These are phyloP conservation scores for Macquaria ambigua DNA, from an alignment of 2,113 vertebrate genomes.

Conservation along the genomic window DNA sequence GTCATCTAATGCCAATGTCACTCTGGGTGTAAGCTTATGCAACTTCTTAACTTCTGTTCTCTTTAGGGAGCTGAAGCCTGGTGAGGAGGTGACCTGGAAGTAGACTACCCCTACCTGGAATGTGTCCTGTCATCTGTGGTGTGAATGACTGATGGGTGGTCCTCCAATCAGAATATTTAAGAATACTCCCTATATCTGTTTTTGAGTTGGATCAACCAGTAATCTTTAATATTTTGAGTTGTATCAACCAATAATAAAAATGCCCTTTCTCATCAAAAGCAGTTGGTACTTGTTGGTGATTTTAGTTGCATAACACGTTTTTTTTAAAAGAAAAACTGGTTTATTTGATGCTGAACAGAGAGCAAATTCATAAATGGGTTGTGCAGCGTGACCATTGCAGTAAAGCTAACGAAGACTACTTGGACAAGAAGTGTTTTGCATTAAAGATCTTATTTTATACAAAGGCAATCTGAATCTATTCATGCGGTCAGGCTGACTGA, in stretches of 20 bases:
- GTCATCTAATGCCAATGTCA: background rate
- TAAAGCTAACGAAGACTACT: conserved; percentile 1
- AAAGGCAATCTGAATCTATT: conserved; percentile 25
- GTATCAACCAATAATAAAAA: conserved; percentile 73
- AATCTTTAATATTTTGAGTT: conserved; percentile 42
- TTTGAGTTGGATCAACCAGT: conserved; percentile 62
- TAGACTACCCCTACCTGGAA: conserved; percentile 75
- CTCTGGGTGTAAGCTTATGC: background rate
- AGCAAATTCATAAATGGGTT: background rate
- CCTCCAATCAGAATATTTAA: conserved; percentile 60
- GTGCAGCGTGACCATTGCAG: background rate
- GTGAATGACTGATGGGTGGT: conserved; percentile 46
- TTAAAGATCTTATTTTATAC: conserved; percentile 20
- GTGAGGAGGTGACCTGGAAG: conserved; percentile 93
- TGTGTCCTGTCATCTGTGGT: conserved; percentile 47
- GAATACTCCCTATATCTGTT: conserved; percentile 28
- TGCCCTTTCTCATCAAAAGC: conserved; percentile 47
- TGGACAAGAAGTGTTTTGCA: conserved; percentile 4
- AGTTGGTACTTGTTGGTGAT: background rate
- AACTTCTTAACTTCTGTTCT: conserved; percentile 17
- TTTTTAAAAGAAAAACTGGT: background rate
- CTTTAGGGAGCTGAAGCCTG: conserved; percentile 91
- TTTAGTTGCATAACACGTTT: background rate
- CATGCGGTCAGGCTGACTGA: conserved; percentile 35
- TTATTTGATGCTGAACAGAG: conserved; percentile 24